Base-by-base conservation (phyloP, 2,888 invertebrate species). In the Cyaniris semiargus region DNA sequence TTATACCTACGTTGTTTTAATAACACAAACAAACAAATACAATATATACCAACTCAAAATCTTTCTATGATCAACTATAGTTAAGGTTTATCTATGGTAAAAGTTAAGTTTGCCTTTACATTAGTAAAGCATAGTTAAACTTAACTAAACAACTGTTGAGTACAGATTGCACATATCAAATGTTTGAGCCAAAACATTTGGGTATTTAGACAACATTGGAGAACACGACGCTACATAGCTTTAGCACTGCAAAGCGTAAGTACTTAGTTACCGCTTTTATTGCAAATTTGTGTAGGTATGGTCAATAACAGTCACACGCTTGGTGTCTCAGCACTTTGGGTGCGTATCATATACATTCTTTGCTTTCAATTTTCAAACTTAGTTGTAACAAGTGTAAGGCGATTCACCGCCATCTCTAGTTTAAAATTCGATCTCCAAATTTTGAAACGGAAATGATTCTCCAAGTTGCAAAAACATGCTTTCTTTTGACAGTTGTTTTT, bases 1-100 rank as follows among this genome's bases (percentile, higher is more conserved):
- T 88, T 88, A 86, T 77, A 77, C 75, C 78, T 81, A 77, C 75
- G 78, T 81, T 83, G 79, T 82, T 82, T 81, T 79, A 81, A 76
- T 81, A 70, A 78, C 66, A 34, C 71, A 76, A 53, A 72, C 44
- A 7, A n/a, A 70, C 5, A 72, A 38, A 31, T 53, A 53, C 18
- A 34, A 34, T 38, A 71, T n/a, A 38, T 8, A 34, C 38, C 15
- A 8, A 38, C 4, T 31, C 44, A 21, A 71, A 53, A 53, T 53
- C 10, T 44, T 44, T 44, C 44, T 3, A 44, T 44, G 44, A 44
- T 44, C 10, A 44, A 38, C 38, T 10, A 0, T 8, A 10, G 10
- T 38, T 38, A 8, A 38, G 10, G 38, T 38, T 38, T 10, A 3
- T 44, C 44, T 44, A 44, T 44, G 44, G 44, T 44, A 10, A 13